Evolutionary conservation across 2,797 vertebrate genomes (phyloP), one percentile per base, ranked within the genome.

Genomic region (Rhynchonycteris naso): DNA sequence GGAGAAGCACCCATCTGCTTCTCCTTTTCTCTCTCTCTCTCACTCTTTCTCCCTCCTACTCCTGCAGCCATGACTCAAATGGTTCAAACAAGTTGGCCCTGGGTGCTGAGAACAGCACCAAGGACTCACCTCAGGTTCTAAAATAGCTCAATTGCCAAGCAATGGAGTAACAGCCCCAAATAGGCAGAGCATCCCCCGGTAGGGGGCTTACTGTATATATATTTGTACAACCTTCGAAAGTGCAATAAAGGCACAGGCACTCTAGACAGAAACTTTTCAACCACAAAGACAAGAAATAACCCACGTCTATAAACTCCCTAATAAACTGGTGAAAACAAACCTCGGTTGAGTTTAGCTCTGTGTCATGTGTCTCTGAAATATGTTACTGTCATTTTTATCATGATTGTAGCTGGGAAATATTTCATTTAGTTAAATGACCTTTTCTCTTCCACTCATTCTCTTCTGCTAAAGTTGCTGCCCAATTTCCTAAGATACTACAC

Each of bases 321-420:
- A 50, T 26, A 54, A 86, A 56, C 69, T 58, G 58, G 30, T 16
- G 38, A 89, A 79, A 88, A 65, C 9, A 85, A 66, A 82, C 35
- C 28, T 68, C 74, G n/a, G 33, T 24, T 66, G 79, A 76, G 19
- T 66, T 91, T 38, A 80, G 69, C 30, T 24, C 26, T 54, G 4
- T 21, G 50, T 15, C 52, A 72, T 68, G 74, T 90, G 63, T 71
- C 81, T 93, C 93, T 91, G 66, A 93, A 88, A 63, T 33, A 78
- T 4, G 58, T 43, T 68, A 38, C 24, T 65, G 5, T 65, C 18
- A 4, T 54, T 85, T 86, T 76, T 24, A 76, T 66, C 35, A 66
- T 16, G 58, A 78, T 8, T 66, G 15, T 66, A 54, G 68, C 61
- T 38, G 14, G 33, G 30, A 86, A 84, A 69, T 80, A 74, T 82